Evolutionary conservation across 35 echinoderm and acorn worm species (phyloP), one percentile per base, ranked within the genome.

Genomic region (Stichopus chloronotus): DNA sequence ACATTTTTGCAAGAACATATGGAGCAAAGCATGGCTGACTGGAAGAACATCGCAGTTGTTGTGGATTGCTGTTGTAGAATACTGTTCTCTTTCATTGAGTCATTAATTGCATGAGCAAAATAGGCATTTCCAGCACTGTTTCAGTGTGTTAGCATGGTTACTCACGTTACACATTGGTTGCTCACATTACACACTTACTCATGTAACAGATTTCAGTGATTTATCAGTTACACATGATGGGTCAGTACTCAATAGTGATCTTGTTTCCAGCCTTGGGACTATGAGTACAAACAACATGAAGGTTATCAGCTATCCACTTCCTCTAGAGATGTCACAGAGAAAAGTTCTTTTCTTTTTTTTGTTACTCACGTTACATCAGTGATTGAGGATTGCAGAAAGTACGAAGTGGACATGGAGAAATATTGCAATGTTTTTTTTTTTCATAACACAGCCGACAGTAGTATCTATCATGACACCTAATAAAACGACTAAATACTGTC

Each of bases 161-260:
- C 81, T 84, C 81, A 84, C 25, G 3, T 43, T 43, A 43, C 30
- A 43, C 30, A 43, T 43, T 43, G 30, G 30, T 43, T 43, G 3
- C 30, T 43, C 30, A 43, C 3, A 13, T 84, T 84, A 84, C 81
- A 84, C 81, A 84, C 52, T 84, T 84, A 84, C 81, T 84, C 5
- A 84, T 53, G 81, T 84, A 52, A 83, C 80, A 83, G 80, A 83
- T 83, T 83, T 83, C 24, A 43, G 80, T 83, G 80, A 83, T 83
- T 53, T 83, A 83, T 83, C 24, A 43, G 22, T 83, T 53, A 43
- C 54, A 59, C 56, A 59, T 87, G 84, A 20, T 87, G 54, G 56
- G 53, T 57, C 84, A 20, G 56, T 87, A 56, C 24, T 60, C 24
- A 9, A 14, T 59, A 57, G 84, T 87, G 7, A 58, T 87, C 55